Evolutionary conservation across 2,888 invertebrate genomes (phyloP), one percentile per base, ranked within the genome.

Genomic region (Patella pellucida): DNA sequence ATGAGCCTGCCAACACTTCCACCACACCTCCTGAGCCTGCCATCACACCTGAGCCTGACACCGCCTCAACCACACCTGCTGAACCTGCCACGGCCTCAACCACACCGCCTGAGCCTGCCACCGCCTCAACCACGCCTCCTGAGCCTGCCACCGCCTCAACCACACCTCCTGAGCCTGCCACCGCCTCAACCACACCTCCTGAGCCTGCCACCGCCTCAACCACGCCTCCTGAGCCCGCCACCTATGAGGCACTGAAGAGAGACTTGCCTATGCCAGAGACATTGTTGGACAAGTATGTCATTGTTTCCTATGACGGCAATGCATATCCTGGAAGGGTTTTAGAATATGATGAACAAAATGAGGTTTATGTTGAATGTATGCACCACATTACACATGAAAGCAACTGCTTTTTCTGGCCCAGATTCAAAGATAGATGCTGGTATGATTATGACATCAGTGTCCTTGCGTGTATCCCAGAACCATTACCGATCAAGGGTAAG

Each of bases 311-410:
- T 70, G 70, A 70, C 14, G 70, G 70, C 41, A 70, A 70, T 41
- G 70, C 70, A 31, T 70, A 70, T 41, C 70, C 70, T 41, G 70
- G 70, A 11, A 70, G 50, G 50, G 70, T 70, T 50, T 41, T 70
- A 41, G 70, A 70, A 19, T 70, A 15, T 70, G 41, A 70, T 70
- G 70, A 70, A 41, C 41, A 70, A 41, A 70, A 41, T 70, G 70
- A 31, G 12, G 41, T 70, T 50, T 70, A 70, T 70, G 70, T 70
- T 70, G 70, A 70, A 70, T 70, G 31, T n/a, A 70, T 70, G 70
- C 70, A 70, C 50, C 70, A 70, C 16, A 50, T 70, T 15, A 70
- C 70, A 31, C 12, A 70, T 16, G 50, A 41, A 41, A 70, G 70
- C 15, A 70, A 70, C n/a, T 70, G 70, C 50, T 41, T 70, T 50